Percentiles rank a stretch among this genome's conserved stretches.
Evolutionary conservation across 2,888 invertebrate species (phyloP).

Genomic region (Lypha dubia): DNA sequence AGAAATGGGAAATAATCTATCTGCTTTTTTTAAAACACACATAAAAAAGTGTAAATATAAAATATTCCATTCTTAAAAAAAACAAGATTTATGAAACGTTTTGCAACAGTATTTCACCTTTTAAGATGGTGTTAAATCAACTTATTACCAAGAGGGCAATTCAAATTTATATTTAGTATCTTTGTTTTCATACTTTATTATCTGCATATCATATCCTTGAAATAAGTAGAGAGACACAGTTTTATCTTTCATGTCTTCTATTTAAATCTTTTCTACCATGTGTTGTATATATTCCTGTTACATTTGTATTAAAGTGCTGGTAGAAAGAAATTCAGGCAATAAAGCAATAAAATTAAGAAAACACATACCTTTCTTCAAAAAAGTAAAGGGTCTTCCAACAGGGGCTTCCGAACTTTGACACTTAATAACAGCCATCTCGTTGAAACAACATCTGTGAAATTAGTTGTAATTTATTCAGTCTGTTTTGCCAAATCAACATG

Average conservation of each 20-base stretch:
- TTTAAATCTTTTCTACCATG: not conserved
- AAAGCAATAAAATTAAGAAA: conserved; percentile 32
- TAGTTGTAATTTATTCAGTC: too few species aligned
- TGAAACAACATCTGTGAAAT: too few species aligned
- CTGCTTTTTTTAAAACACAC: too few species aligned
- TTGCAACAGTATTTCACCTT: conserved; percentile 10
- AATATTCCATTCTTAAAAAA: too few species aligned
- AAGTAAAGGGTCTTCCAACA: too few species aligned
- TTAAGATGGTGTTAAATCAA: conserved; percentile 68
- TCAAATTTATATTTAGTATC: conserved; percentile 33
- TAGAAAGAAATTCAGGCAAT: conserved; percentile 21
- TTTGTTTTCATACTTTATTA: conserved; percentile 54
- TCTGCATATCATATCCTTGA: conserved; percentile 39
- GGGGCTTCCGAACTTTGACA: too few species aligned
- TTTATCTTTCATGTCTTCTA: not conserved
- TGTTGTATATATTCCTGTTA: conserved; percentile 12
- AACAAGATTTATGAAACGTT: conserved; percentile 32
- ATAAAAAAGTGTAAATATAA: too few species aligned
- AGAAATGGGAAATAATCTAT: too few species aligned
- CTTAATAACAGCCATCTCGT: too few species aligned
- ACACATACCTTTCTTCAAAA: too few species aligned
- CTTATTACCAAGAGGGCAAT: conserved; percentile 65
- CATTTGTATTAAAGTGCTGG: not conserved
- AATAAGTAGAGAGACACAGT: conserved; percentile 7
- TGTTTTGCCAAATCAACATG: too few species aligned